Conservation (phyloP, 2,888 invertebrate species). For the Mythimna albipuncta region DNA sequence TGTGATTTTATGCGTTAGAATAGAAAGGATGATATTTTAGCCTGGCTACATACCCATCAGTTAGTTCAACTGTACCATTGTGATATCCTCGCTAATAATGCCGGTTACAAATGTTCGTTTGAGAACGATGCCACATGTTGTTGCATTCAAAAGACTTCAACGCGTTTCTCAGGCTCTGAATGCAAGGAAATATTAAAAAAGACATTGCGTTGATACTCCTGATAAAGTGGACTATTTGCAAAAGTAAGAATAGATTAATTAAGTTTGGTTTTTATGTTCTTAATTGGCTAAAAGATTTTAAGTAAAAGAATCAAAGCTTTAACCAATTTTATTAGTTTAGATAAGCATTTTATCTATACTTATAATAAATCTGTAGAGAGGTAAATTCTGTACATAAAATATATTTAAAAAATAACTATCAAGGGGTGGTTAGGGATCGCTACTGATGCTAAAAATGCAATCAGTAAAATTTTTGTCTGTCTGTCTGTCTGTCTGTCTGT, state of each 20-base stretch:
- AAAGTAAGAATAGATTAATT: conserved; percentile 24
- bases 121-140: conserved; percentile 56
- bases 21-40: not conserved
- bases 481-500: too few species aligned
- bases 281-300: not conserved
- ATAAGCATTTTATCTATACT: too few species aligned
- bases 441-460: too few species aligned
- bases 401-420: too few species aligned
- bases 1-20: not conserved
- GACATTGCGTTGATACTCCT: conserved; percentile 13
- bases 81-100: conserved; percentile 48
- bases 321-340: too few species aligned
- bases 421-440: too few species aligned
- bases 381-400: too few species aligned
- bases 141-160: conserved; percentile 71
- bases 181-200: conserved; percentile 53
- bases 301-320: not conserved
- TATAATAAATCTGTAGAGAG: too few species aligned
- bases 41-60: conserved; percentile 4
- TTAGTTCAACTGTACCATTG: conserved; percentile 35
- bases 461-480: too few species aligned
- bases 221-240: conserved; percentile 25
- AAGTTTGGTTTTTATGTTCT: not conserved
- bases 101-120: conserved; percentile 43
- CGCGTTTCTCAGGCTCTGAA: conserved; percentile 63